phyloP scores from a whole-genome alignment of 2,888 invertebrate species.

The Octodonta nipae region DNA sequence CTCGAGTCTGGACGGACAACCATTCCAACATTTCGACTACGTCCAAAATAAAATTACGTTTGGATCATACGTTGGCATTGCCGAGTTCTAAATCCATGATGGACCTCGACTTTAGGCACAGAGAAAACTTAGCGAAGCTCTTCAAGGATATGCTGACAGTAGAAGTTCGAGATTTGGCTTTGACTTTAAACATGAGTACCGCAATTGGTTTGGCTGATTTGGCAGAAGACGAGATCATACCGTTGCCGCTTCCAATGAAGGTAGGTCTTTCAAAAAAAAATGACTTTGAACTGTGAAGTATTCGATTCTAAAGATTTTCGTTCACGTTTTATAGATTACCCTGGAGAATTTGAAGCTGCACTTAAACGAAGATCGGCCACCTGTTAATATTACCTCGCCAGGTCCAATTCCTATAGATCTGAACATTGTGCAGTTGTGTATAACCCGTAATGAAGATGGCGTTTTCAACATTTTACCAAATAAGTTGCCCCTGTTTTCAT shows the following conservation, averaged over 20 bases:
- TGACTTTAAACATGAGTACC: constrained; percentile 68
- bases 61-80: constrained; percentile 45
- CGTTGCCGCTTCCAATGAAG: constrained; percentile 68
- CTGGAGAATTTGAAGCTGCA: constrained; percentile 63
- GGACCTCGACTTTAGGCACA: constrained; percentile 34
- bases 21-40: constrained; percentile 36
- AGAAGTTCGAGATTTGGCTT: constrained; percentile 48
- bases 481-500: constrained; percentile 12
- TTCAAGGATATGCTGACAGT: constrained; percentile 47
- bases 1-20: constrained; percentile 68
- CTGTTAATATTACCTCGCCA: constrained; percentile 66
- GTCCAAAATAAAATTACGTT: constrained; percentile 46
- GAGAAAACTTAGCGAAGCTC: constrained; percentile 33
- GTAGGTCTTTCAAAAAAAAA: constrained; percentile 36
- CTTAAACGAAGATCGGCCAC: constrained; percentile 71
- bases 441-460: constrained; percentile 61
- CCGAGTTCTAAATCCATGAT: constrained; percentile 26
- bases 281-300: not conserved
- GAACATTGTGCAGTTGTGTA: constrained; percentile 52
- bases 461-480: constrained; percentile 54
- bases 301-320: not conserved
- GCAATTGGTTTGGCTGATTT: constrained; percentile 69
- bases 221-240: constrained; percentile 74
- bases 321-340: constrained; percentile 42
- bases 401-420: constrained; percentile 69